Evolutionary conservation across 1,140 invertebrate species (phyloP).

Genomic region (Camponotus vicinus): DNA sequence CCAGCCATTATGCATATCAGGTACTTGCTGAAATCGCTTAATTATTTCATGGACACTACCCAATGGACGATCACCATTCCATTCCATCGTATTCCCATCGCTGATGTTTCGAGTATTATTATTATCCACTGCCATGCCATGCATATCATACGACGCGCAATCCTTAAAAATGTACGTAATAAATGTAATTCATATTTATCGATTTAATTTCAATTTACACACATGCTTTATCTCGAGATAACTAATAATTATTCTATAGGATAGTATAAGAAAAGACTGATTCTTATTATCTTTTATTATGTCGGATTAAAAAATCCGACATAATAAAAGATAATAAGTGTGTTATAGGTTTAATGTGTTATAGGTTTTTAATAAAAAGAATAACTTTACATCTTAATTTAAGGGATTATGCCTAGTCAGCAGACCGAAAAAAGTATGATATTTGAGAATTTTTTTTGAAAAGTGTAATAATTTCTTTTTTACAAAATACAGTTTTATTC

Average conservation of each 20-base stretch:
- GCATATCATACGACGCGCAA: conserved; percentile 70
- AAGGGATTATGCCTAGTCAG: background rate
- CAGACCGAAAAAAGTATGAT: no score
- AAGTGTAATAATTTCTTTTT: no score
- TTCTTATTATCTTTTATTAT: background rate
- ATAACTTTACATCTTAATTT: background rate
- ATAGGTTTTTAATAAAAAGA: background rate
- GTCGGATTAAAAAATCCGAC: no score
- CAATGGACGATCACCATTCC: conserved; percentile 71
- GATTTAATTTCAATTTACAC: background rate
- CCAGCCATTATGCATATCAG: conserved; percentile 80
- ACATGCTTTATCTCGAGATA: background rate
- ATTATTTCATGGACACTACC: conserved; percentile 83
- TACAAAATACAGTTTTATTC: no score
- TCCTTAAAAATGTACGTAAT: conserved; percentile 45
- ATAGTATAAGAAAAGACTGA: background rate
- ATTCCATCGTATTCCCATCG: conserved; percentile 74
- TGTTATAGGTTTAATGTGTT: no score
- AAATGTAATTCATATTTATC: background rate
- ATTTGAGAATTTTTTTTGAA: no score
- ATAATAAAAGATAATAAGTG: no score
- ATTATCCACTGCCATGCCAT: conserved; percentile 67
- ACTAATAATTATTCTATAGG: background rate
- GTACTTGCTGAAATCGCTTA: conserved; percentile 81
- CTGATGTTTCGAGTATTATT: conserved; percentile 65